Conservation (phyloP, 2,888 invertebrate genomes). For the Rhabditoides inermis region DNA sequence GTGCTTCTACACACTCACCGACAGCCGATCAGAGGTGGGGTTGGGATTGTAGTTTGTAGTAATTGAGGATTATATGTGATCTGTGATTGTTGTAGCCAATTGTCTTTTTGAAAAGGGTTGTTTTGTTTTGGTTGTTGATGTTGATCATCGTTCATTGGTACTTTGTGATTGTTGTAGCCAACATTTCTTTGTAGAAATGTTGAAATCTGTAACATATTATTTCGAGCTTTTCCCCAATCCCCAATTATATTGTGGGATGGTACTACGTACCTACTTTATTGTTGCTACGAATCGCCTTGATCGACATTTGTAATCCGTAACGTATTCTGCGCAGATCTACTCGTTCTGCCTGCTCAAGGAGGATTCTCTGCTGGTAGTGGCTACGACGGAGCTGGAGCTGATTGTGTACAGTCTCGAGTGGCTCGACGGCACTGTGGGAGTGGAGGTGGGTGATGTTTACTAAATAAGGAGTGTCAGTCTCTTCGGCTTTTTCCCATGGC, state of each 20-base stretch:
- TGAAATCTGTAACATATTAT: no score
- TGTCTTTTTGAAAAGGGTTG: neutral
- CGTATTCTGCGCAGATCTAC: slow-evolving; percentile 64
- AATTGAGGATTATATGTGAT: no score
- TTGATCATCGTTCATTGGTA: no score
- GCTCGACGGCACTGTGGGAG: slow-evolving; percentile 24
- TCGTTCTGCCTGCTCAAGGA: slow-evolving; percentile 70
- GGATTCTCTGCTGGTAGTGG: slow-evolving; percentile 76
- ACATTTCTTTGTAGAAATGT: no score
- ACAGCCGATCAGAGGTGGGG: slow-evolving; percentile 62
- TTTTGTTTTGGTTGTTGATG: no score
- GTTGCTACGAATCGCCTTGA: neutral
- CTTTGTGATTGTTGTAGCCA: no score
- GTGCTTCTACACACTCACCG: slow-evolving; percentile 87
- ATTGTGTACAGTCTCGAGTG: slow-evolving; percentile 63
- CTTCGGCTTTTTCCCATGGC: no score
- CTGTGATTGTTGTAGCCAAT: no score
- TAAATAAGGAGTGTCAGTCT: neutral
- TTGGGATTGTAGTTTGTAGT: no score
- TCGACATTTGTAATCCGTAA: neutral
- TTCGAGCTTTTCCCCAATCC: neutral
- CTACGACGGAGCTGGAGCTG: slow-evolving; percentile 74
- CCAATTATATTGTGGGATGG: neutral
- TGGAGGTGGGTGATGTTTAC: slow-evolving; percentile 10
- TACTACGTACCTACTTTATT: neutral